Evolutionary conservation across 1,140 invertebrate species (phyloP).

Genomic region (Leptopilina clavipes): DNA sequence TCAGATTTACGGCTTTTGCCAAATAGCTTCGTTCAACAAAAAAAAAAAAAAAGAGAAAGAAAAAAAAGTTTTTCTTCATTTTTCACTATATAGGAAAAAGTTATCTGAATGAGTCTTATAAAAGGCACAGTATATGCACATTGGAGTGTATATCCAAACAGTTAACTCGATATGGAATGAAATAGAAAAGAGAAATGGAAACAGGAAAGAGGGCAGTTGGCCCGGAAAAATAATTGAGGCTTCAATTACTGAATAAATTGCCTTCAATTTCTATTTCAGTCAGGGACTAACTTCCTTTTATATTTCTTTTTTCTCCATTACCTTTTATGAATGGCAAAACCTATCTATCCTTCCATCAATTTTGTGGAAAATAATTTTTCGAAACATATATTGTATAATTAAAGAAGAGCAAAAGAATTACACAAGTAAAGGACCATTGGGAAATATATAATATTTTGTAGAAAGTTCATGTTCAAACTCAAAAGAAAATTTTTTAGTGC

Average conservation of each 20-base stretch:
- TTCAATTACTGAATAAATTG: slow-evolving; percentile 47
- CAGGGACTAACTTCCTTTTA: slow-evolving; percentile 25
- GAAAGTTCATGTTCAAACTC: too few species aligned
- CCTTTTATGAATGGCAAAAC: slow-evolving; percentile 28
- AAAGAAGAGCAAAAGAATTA: background rate
- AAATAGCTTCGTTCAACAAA: slow-evolving; percentile 1
- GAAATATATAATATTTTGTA: too few species aligned
- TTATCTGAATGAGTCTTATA: slow-evolving; percentile 23
- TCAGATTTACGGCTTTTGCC: background rate
- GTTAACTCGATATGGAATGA: slow-evolving; percentile 16
- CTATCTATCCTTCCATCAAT: slow-evolving; percentile 16
- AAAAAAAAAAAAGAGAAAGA: too few species aligned
- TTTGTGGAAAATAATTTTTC: slow-evolving; percentile 17
- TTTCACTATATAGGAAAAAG: background rate
- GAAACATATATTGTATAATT: too few species aligned
- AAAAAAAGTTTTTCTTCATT: slow-evolving; percentile 10
- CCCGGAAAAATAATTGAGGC: slow-evolving; percentile 47
- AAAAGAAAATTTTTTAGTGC: too few species aligned
- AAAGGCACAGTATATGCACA: background rate
- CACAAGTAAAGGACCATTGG: background rate
- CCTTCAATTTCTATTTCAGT: slow-evolving; percentile 34
- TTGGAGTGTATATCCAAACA: background rate
- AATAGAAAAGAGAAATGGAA: slow-evolving; percentile 33
- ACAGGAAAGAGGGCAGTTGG: slow-evolving; percentile 29
- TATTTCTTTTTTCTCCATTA: slow-evolving; percentile 4